Percentiles rank a stretch among this genome's conserved stretches.
These are phyloP conservation scores for Labia minor DNA, from an alignment of 2,888 invertebrate species.

Conservation along the genomic window DNA sequence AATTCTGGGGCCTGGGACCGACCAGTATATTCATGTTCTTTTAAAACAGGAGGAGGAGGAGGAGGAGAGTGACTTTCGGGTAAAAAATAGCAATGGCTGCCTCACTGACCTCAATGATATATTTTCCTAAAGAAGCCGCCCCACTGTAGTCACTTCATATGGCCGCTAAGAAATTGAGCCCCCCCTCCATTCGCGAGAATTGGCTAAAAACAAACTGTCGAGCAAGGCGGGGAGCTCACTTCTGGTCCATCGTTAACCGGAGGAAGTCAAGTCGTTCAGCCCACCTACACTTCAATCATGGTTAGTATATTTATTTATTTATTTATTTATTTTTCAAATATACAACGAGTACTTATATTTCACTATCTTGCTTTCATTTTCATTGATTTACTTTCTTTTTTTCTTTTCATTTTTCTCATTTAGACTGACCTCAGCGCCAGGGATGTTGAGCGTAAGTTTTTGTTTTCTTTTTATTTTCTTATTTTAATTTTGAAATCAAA, in stretches of 20 bases:
- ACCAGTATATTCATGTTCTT: background rate
- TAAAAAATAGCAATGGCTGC: background rate
- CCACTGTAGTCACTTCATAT: background rate
- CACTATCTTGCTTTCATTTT: no score
- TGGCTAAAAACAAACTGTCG: background rate
- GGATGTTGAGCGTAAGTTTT: conserved; percentile 31
- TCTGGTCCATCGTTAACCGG: background rate
- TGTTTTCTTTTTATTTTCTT: no score
- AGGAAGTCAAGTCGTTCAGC: background rate
- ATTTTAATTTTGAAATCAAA: no score
- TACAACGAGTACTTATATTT: background rate
- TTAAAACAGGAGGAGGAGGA: background rate
- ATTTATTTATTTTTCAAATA: background rate
- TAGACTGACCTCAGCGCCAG: conserved; percentile 29
- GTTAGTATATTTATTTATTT: background rate
- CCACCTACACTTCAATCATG: background rate
- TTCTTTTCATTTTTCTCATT: background rate
- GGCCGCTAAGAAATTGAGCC: background rate
- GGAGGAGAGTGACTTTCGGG: background rate
- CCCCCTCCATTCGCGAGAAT: background rate
- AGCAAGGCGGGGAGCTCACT: background rate
- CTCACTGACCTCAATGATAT: conserved; percentile 13
- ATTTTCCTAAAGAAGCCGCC: background rate
- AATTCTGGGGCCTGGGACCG: background rate
- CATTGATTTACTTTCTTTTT: no score